Percentiles rank a stretch among this genome's conserved stretches.
Conservation (phyloP, 2,888 invertebrate genomes). For the Loripinus fragilis region DNA sequence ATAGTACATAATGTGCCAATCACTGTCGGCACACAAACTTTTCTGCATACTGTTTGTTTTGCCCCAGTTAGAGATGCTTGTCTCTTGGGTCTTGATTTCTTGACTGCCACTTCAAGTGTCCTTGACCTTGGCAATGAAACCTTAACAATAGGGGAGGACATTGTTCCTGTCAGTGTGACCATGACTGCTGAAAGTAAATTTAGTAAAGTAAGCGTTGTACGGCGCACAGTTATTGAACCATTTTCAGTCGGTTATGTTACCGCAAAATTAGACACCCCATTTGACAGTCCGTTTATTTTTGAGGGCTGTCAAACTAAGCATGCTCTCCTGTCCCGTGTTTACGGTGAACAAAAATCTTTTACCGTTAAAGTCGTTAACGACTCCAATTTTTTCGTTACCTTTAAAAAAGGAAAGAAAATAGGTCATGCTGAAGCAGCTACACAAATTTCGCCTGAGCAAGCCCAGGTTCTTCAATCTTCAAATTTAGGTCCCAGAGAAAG, state of each 20-base stretch:
- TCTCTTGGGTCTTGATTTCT: not conserved
- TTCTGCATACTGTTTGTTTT: not conserved
- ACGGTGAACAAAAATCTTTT: not conserved
- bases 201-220: not conserved
- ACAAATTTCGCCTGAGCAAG: not conserved
- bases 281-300: not conserved
- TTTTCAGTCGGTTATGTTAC: not conserved
- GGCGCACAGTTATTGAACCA: not conserved
- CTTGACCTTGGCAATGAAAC: not conserved
- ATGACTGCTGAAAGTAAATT: not conserved
- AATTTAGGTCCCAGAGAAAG: not conserved
- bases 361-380: not conserved
- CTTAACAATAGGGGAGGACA: not conserved
- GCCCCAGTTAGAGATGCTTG: not conserved
- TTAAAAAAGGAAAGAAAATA: not conserved
- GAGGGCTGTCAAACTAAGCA: not conserved
- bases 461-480: not conserved
- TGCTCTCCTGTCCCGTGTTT: not conserved
- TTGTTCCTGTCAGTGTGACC: not conserved
- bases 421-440: not conserved
- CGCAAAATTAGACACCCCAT: not conserved
- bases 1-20: conserved; percentile 1
- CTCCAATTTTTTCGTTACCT: not conserved
- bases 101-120: not conserved
- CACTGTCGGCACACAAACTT: not conserved